Evolutionary conservation across 2,888 invertebrate species (phyloP), one percentile per base, ranked within the genome.

Genomic region (Euproctis similis): DNA sequence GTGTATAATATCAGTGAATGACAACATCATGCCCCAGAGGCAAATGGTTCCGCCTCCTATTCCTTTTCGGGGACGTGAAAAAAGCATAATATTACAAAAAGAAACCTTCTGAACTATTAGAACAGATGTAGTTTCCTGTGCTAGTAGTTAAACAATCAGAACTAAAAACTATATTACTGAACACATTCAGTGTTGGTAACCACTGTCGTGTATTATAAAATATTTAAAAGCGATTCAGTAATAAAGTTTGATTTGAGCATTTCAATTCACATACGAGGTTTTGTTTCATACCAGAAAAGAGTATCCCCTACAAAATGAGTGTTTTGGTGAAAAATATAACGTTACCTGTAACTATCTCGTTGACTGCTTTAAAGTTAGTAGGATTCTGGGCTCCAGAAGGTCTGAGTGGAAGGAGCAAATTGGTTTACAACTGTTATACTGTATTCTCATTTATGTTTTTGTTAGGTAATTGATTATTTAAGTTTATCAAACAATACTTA

Each of bases 381-480:
- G 85, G 85, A 0, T 77, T 82, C 26, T 85, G 85, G 85, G 46
- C 60, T 0, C 71, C 82, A 0, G 55, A 61, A 1, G 29, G 33
- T 1, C 30, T 74, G 20, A 34, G 22, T 0, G 38, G 32, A 1
- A 27, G 22, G 3, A 46, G 42, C 17, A 59, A 38, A 19, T 10
- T 44, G 0, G n/a, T 70, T 1, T 84, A 82, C 27, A 53, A 53
- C 29, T 51, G 48, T 17, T 76, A 72, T 18, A 57, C 63, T n/a
- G 41, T 57, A 3, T 42, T 74, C 12, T 61, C 58, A 0, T 80
- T 84, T 19, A 73, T 77, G 67, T 70, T 74, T 37, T 26, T 78
- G 8, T 53, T 82, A 30, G 85, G 85, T 85, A 57, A 68, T 26
- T n/a, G n/a, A n/a, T n/a, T n/a, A n/a, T n/a, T n/a, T n/a, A n/a